Evolutionary conservation across 1,140 invertebrate genomes (phyloP), one percentile per base, ranked within the genome.

Genomic region (Brachionus rubens): DNA sequence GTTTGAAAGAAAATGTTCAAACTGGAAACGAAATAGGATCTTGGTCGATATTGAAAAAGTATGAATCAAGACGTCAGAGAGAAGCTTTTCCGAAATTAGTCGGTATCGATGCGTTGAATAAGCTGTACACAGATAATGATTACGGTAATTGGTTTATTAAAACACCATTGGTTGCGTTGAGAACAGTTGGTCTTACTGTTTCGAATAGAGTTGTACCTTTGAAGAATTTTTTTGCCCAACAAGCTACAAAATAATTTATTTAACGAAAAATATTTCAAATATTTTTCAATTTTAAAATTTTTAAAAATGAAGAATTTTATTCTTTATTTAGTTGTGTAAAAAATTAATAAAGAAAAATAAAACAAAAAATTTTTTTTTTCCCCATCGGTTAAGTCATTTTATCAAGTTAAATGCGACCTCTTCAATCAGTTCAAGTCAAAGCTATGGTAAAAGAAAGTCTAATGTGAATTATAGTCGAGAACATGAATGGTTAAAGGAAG

Each of bases 41-140:
- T 9, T 52, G 85, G 21, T 80, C 77, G 9, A 89, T 90, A 84
- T 85, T 97, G 16, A 81, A 88, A 40, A 87, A 90, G 78, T 98
- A 98, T 82, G 94, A 98, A 85, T 91, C 89, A 0, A 79, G 87
- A 68, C 85, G 93, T 41, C 93, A 97, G 82, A 85, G 89, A 33
- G 89, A 92, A 80, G 95, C 96, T 83, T 85, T 97, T 19, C 91
- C 93, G 2, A 91, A 91, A 0, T 91, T 96, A 88, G 80, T 91
- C 0, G 89, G 90, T 1, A 90, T 96, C 4, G 94, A 99, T 84
- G 89, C 89, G 6, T 85, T 99, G 24, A 91, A 97, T 79, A 86
- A 90, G 46, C 86, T 98, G 0, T 98, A 97, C 81, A 87, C 88
- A 77, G 90, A 89, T 9, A 88, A 90, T 33, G 88, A 90, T 19